Conservation (phyloP, 2,888 invertebrate species). For the Drosophila suboccidentalis region DNA sequence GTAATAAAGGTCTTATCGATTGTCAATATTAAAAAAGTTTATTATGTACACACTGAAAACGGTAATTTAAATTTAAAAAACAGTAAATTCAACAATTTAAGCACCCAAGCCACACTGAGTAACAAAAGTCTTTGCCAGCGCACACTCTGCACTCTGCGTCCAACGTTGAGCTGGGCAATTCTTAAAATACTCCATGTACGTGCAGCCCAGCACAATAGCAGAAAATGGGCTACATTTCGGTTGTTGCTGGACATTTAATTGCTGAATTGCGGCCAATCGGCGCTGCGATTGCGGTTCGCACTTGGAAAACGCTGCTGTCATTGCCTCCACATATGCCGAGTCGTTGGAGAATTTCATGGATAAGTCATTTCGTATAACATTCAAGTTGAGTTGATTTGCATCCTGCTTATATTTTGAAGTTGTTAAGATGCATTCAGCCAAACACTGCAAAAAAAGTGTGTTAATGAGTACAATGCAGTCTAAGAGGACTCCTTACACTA, state of each 20-base stretch:
- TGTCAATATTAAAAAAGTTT: constrained; percentile 30
- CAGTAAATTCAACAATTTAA: constrained; percentile 21
- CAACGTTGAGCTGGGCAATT: constrained; percentile 83
- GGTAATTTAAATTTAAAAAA: constrained; percentile 6
- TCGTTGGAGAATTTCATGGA: constrained; percentile 78
- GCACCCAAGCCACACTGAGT: constrained; percentile 81
- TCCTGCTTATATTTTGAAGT: constrained; percentile 76
- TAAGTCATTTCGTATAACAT: constrained; percentile 70
- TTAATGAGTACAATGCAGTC: neutral
- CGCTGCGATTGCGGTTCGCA: constrained; percentile 78
- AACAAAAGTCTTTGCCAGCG: constrained; percentile 81
- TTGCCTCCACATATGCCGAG: constrained; percentile 73
- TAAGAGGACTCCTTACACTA: neutral
- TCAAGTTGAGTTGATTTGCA: constrained; percentile 68
- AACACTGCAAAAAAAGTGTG: constrained; percentile 66
- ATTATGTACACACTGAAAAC: constrained; percentile 60
- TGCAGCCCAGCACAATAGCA: constrained; percentile 83
- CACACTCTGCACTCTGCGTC: constrained; percentile 79
- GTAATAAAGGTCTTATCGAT: neutral
- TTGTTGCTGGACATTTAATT: constrained; percentile 50
- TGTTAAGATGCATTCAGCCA: constrained; percentile 84
- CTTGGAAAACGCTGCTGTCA: constrained; percentile 77
- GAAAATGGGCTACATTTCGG: constrained; percentile 82
- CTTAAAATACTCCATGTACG: constrained; percentile 84
- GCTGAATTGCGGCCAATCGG: constrained; percentile 68